Evolutionary conservation across 1,140 invertebrate species (phyloP), one percentile per base, ranked within the genome.

Genomic region (Venturia canescens): DNA sequence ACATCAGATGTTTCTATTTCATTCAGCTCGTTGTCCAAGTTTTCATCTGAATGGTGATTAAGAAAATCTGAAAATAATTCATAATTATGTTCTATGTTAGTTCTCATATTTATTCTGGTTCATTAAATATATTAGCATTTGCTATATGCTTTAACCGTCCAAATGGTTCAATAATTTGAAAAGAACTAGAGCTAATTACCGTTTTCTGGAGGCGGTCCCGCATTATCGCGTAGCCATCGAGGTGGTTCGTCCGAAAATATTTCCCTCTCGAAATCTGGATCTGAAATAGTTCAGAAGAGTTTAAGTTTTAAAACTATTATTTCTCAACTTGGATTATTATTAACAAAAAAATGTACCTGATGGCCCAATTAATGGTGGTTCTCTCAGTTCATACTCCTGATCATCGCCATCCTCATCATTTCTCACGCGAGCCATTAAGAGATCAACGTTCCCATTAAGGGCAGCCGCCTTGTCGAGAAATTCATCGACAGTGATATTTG

Each of bases 381-480:
- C 38, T 7, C 9, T 3, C 34, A 34, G 34, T 9, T 44, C 21
- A 3, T 74, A 16, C 13, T 50, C 38, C 11, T 57, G 23, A 15
- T 57, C 71, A 18, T 44, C 70, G 18, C 31, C 3, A 23, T 63
- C 57, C 15, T 23, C 13, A 1, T 23, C 57, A 26, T 23, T 23
- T 4, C 1, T 63, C 23, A 3, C 2, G 3, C n/a, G 31, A 48
- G 38, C 50, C 1, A 74, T 74, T 1, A 74, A 1, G 1, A 13
- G 1, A 27, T 57, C n/a, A 4, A 74, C 38, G 16, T 48, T 57
- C 31, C 71, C 71, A 18, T 74, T 74, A 9, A 74, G 27, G 6
- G 71, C 38, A 9, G 31, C 31, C 44, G 71, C 71, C 18, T 74
- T 74, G 4, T 44, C 71, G 13, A 74, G 7, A n/a, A 74, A 74